phyloP scores from a whole-genome alignment of 1,140 invertebrate species.

The Tetragonula clypearis region DNA sequence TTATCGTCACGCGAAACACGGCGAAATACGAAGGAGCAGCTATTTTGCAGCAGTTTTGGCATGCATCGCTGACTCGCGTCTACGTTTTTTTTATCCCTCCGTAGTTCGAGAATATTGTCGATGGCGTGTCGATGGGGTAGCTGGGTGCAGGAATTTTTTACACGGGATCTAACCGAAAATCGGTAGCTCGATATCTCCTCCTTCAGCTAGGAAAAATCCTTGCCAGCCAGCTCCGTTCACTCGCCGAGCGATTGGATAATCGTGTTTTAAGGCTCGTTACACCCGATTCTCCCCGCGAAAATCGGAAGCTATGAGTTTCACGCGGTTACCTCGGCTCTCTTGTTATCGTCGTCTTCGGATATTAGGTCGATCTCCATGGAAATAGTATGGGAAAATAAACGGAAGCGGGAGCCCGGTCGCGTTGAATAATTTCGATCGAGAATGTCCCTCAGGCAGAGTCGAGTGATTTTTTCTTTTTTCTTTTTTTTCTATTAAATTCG shows the following conservation, averaged over 20 bases:
- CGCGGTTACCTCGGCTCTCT: no score
- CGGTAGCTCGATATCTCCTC: not conserved
- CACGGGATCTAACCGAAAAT: not conserved
- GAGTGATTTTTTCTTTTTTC: no score
- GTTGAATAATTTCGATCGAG: not conserved
- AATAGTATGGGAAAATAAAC: not conserved
- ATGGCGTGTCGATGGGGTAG: not conserved
- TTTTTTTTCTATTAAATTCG: no score
- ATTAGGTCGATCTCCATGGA: not conserved
- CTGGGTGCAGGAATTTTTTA: not conserved
- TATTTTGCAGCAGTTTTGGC: slow-evolving; percentile 41
- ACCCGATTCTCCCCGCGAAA: not conserved
- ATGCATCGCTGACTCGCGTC: slow-evolving; percentile 12
- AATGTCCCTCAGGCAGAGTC: no score
- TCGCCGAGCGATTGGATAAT: not conserved
- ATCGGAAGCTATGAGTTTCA: not conserved
- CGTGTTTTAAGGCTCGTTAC: not conserved
- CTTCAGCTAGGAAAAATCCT: not conserved
- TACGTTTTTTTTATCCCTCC: not conserved
- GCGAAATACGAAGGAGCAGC: slow-evolving; percentile 21
- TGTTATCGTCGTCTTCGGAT: not conserved
- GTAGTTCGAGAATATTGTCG: not conserved
- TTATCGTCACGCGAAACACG: slow-evolving; percentile 26
- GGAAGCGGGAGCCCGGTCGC: no score
- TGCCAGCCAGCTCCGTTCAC: not conserved